A percentile compares a stretch with the other conserved stretches of the same genome.
Conservation (phyloP, 2,888 invertebrate genomes). For the Caenorhabditis sp. region DNA sequence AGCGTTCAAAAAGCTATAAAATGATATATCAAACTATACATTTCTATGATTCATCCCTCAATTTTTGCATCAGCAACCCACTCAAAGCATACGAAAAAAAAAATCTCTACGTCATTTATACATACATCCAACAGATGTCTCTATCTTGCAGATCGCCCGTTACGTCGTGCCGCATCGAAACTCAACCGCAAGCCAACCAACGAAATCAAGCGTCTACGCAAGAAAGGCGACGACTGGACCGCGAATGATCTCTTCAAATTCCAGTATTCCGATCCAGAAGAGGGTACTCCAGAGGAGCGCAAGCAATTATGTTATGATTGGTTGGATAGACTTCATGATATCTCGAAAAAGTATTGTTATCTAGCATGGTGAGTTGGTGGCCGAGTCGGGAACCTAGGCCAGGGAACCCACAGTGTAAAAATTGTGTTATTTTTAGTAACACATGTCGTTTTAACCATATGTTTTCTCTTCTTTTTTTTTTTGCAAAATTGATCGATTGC, state of each 20-base stretch:
- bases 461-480: neutral
- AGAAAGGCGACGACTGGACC: conserved; percentile 54
- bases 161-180: conserved; percentile 52
- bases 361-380: conserved; percentile 53
- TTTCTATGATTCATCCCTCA: neutral
- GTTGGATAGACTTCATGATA: conserved; percentile 53
- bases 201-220: conserved; percentile 50
- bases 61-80: neutral
- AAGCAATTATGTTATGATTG: conserved; percentile 55
- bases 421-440: conserved; percentile 2
- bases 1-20: neutral
- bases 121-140: neutral
- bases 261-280: conserved; percentile 59
- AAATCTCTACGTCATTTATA: neutral
- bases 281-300: conserved; percentile 55
- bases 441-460: neutral
- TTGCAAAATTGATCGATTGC: conserved; percentile 5
- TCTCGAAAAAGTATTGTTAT: conserved; percentile 60
- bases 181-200: conserved; percentile 55
- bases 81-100: neutral
- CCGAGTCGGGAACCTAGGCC: too few relatives aligned
- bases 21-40: neutral
- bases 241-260: conserved; percentile 54
- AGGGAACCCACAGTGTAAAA: neutral
- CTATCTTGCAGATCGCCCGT: conserved; percentile 48